Conservation (phyloP, 2,797 vertebrate species). For the Labeo calbasu region DNA sequence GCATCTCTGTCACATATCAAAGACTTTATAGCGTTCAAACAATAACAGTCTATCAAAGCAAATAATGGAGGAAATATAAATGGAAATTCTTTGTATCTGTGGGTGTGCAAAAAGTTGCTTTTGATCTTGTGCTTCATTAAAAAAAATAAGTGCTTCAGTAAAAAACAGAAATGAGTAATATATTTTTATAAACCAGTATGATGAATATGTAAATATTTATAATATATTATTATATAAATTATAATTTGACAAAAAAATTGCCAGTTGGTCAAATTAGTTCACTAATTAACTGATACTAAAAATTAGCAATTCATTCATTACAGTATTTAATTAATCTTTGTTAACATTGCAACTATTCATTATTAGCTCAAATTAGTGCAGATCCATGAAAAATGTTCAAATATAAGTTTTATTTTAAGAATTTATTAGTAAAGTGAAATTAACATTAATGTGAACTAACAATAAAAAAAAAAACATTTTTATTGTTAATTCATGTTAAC, state of each 20-base stretch:
- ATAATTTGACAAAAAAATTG: not conserved
- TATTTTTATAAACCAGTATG: not conserved
- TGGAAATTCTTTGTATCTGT: constrained; percentile 1
- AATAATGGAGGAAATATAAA: not conserved
- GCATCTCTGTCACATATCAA: not conserved
- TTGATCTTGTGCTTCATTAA: constrained; percentile 1
- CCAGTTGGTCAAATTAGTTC: not conserved
- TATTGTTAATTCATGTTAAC: no score
- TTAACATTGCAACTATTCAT: not conserved
- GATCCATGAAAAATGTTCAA: not conserved
- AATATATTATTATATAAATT: not conserved
- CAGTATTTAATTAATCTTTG: no score
- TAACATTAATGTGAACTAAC: no score
- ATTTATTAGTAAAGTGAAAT: not conserved
- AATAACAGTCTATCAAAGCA: constrained; percentile 3
- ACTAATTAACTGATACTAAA: not conserved
- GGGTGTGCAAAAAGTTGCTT: not conserved
- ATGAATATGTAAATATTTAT: not conserved
- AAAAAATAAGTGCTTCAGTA: not conserved
- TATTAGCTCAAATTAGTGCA: not conserved
- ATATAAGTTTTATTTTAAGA: not conserved
- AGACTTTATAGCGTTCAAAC: constrained; percentile 1
- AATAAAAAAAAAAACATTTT: no score
- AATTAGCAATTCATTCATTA: not conserved
- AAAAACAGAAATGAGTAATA: not conserved